Conservation (phyloP, 2,113 vertebrate genomes). For the Phrynosoma platyrhinos region DNA sequence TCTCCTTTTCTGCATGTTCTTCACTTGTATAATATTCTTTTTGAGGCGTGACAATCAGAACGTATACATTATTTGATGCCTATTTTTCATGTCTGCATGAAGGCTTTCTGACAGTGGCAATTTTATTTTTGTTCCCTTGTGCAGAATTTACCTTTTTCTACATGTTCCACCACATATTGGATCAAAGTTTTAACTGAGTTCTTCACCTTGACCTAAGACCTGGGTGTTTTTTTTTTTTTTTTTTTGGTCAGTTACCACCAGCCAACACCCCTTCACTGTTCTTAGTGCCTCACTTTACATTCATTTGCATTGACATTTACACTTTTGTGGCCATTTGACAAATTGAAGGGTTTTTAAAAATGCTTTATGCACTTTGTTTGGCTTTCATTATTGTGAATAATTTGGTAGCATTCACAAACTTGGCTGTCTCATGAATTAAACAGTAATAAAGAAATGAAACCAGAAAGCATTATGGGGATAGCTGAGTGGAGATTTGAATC, state of each 20-base stretch:
- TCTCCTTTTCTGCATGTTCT: background rate
- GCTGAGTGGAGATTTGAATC: no score
- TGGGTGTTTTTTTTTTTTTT: no score
- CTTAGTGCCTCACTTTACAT: background rate
- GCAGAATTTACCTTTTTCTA: background rate
- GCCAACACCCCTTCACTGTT: background rate
- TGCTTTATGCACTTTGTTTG: no score
- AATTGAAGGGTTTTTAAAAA: no score
- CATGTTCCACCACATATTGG: background rate
- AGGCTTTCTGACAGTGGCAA: background rate
- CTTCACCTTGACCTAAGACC: background rate
- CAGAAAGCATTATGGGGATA: no score
- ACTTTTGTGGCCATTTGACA: background rate
- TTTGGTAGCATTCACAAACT: no score
- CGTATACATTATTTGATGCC: background rate
- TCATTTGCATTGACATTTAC: background rate
- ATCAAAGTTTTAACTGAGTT: background rate
- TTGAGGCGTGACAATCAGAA: background rate
- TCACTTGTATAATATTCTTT: background rate
- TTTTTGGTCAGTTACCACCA: background rate
- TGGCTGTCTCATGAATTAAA: no score
- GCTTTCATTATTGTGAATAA: no score
- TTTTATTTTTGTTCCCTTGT: no score
- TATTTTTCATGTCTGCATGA: background rate
- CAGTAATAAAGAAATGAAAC: no score